Percentiles rank a stretch among this genome's conserved stretches.
These are phyloP conservation scores for Lamprologus speciosus DNA, from an alignment of 2,113 vertebrate species.

Conservation along the genomic window DNA sequence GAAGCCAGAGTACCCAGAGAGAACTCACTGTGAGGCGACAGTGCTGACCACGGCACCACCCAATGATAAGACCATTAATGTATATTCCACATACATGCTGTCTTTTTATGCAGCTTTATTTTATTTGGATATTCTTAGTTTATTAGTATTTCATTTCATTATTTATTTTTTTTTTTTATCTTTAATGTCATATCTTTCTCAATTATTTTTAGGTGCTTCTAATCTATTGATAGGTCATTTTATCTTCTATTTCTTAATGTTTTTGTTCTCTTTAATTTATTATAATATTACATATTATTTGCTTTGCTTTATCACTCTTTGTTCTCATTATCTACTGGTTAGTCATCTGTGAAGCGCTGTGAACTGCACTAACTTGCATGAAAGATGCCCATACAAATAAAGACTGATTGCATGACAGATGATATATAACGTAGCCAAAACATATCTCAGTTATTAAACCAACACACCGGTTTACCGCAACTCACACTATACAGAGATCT, in stretches of 20 bases:
- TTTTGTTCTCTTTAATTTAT: neutral
- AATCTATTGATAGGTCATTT: neutral
- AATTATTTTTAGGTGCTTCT: neutral
- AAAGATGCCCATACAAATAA: neutral
- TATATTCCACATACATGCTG: neutral
- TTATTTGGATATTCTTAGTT: neutral
- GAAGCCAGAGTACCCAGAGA: neutral
- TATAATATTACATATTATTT: neutral
- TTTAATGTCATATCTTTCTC: neutral
- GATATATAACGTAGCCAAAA: neutral
- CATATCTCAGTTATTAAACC: neutral
- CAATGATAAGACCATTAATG: neutral
- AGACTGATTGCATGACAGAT: neutral
- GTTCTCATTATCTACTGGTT: neutral
- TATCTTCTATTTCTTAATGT: neutral
- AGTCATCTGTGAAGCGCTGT: neutral
- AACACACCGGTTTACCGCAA: neutral
- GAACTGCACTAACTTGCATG: neutral
- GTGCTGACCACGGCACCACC: neutral
- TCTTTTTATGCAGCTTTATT: neutral
- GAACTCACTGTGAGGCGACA: neutral
- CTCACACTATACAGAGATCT: neutral
- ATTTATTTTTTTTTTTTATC: neutral
- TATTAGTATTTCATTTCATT: neutral
- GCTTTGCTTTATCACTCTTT: neutral